Evolutionary conservation across 2,113 vertebrate species (phyloP), one percentile per base, ranked within the genome.

Genomic region (Istiophorus platypterus): DNA sequence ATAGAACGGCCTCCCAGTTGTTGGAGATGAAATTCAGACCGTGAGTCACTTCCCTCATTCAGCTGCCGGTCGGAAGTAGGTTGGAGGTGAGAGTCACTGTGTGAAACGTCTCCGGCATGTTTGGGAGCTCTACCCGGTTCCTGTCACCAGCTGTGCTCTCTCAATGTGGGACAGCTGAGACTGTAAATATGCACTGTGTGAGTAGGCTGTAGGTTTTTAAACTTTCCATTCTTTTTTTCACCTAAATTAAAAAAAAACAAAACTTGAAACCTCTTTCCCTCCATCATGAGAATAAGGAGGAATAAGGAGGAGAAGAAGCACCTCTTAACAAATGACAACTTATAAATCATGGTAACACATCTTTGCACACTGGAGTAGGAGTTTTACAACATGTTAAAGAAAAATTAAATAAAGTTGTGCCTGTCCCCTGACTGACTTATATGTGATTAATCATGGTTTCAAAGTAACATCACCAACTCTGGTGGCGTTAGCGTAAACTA

Each of bases 401-500:
- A 34, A 37, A 37, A 31, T 37, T 62, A 29, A 37, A 49, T 34
- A 7, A 27, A 72, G 15, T 0, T 14, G 2, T 2, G 15, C n/a
- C 61, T 11, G 20, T 31, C 29, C 8, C 2, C 34, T 66, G 68
- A 59, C 34, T 66, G 68, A 59, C 29, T n/a, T 41, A 18, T 37
- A 24, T 59, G 26, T 79, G 57, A 61, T 85, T 62, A 34, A 78
- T 56, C 57, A 63, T 20, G 37, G 39, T 47, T 73, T 65, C 6
- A 67, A 45, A 68, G 69, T 64, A 72, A 62, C 41, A 37, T 51
- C 22, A 1, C 57, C 64, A 37, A 27, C 26, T 27, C 2, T 77
- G 7, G 18, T 75, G 62, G 74, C n/a, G n/a, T n/a, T 54, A 66
- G 51, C 56, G 15, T 83, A 72, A 73, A 73, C 71, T 13, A 52